A percentile compares a stretch with the other conserved stretches of the same genome.
These are phyloP conservation scores for Uloborus diversus DNA, from an alignment of 1,140 invertebrate species.

Conservation along the genomic window DNA sequence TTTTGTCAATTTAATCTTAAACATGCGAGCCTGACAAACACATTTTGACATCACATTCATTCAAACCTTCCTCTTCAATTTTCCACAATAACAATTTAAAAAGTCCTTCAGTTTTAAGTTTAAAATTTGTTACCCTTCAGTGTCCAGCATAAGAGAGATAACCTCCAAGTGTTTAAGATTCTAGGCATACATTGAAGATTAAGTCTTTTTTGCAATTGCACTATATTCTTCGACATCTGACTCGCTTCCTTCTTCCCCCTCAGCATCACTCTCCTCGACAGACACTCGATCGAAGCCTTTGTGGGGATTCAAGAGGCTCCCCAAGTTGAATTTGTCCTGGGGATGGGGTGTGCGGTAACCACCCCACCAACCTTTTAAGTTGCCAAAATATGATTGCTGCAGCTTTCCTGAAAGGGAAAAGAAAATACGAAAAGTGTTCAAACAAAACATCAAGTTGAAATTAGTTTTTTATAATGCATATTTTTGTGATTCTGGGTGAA, in stretches of 20 bases:
- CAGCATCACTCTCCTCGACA: conserved; percentile 60
- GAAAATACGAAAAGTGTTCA: no score
- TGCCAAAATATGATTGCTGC: conserved; percentile 43
- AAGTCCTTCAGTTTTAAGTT: no score
- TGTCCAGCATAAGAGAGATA: no score
- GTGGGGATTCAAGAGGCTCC: conserved; percentile 59
- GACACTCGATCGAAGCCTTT: conserved; percentile 60
- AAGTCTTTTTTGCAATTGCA: conserved; percentile 58
- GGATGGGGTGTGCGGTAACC: conserved; percentile 55
- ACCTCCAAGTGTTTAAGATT: conserved; percentile 2
- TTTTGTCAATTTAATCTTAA: no score
- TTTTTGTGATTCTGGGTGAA: no score
- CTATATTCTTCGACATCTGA: conserved; percentile 61
- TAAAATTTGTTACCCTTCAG: no score
- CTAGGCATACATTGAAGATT: neutral
- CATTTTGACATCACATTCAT: no score
- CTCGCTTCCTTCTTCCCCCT: conserved; percentile 58
- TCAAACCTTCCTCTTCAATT: no score
- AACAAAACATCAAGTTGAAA: no score
- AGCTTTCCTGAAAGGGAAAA: conserved; percentile 51
- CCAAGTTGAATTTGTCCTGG: conserved; percentile 58
- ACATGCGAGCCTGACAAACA: no score
- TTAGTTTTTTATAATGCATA: no score
- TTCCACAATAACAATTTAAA: no score
- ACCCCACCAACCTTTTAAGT: conserved; percentile 59